These are phyloP conservation scores for Scomber colias DNA, from an alignment of 2,113 vertebrate genomes.

Conservation along the genomic window DNA sequence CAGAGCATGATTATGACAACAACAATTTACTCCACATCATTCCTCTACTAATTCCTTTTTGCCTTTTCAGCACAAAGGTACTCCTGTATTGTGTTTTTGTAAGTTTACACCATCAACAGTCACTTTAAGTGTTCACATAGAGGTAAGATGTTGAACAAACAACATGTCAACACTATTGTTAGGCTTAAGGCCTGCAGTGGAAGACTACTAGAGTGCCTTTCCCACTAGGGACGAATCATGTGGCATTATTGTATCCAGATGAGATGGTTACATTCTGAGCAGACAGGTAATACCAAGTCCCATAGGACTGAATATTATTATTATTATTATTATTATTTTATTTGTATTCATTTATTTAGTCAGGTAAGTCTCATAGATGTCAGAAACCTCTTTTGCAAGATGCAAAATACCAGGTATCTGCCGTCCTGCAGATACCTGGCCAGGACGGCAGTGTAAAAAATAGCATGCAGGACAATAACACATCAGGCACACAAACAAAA, in stretches of 20 bases:
- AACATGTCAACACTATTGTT: constrained; percentile 38
- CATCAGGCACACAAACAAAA: no score
- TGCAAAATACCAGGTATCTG: no score
- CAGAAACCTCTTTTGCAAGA: no score
- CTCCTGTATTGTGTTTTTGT: background rate
- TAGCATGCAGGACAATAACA: no score
- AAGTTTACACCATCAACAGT: background rate
- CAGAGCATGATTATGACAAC: background rate
- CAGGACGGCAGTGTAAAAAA: no score
- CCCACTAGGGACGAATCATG: constrained; percentile 16
- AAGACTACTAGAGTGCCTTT: constrained; percentile 14
- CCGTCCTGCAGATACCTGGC: no score
- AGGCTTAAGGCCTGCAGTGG: constrained; percentile 10
- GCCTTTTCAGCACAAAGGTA: background rate
- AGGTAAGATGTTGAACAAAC: constrained; percentile 24
- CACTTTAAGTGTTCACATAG: constrained; percentile 12
- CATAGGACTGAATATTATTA: background rate
- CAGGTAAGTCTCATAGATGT: no score
- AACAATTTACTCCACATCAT: background rate
- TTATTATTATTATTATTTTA: no score
- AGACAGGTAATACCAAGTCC: constrained; percentile 18
- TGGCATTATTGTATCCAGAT: constrained; percentile 25
- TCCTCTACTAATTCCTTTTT: background rate
- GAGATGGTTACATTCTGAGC: constrained; percentile 3
- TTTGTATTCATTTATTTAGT: no score